These are phyloP conservation scores for Chrysogorgia sp. DNA, from an alignment of 92 coral and sea anemone species.

Conservation along the genomic window DNA sequence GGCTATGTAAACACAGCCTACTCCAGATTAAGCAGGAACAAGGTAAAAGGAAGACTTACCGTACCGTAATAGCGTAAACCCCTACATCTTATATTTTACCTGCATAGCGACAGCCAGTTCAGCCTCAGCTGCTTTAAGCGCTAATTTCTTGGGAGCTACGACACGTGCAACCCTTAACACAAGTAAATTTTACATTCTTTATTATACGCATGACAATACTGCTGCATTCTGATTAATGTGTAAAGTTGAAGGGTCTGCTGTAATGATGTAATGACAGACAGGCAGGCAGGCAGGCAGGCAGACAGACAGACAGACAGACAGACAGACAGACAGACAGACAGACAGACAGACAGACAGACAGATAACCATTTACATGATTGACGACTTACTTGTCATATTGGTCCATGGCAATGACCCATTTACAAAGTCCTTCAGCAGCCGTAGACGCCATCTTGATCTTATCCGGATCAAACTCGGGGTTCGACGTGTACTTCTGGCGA, in stretches of 20 bases:
- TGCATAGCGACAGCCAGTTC: slow-evolving; percentile 97
- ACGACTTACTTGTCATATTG: slow-evolving; percentile 87
- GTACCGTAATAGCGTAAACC: too few relatives aligned
- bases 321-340: too few relatives aligned
- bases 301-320: too few relatives aligned
- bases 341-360: too few relatives aligned
- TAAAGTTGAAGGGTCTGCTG: too few relatives aligned
- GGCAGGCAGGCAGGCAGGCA: too few relatives aligned
- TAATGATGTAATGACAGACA: not conserved
- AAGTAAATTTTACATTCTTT: not conserved
- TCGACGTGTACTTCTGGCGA: slow-evolving; percentile 91
- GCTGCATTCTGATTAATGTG: too few relatives aligned
- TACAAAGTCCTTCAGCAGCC: slow-evolving; percentile 94
- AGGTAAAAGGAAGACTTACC: too few relatives aligned
- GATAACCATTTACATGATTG: not conserved
- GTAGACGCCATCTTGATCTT: slow-evolving; percentile 95
- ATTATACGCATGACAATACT: too few relatives aligned
- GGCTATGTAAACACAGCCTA: too few relatives aligned
- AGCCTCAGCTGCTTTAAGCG: slow-evolving; percentile 89
- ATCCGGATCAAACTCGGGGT: slow-evolving; percentile 96
- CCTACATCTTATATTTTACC: slow-evolving; percentile 50
- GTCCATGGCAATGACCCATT: slow-evolving; percentile 99
- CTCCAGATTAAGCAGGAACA: too few relatives aligned
- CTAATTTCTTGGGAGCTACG: slow-evolving; percentile 98
- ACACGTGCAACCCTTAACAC: slow-evolving; percentile 89